phyloP scores from a whole-genome alignment of 2,113 vertebrate species.

The Piaya cayana region DNA sequence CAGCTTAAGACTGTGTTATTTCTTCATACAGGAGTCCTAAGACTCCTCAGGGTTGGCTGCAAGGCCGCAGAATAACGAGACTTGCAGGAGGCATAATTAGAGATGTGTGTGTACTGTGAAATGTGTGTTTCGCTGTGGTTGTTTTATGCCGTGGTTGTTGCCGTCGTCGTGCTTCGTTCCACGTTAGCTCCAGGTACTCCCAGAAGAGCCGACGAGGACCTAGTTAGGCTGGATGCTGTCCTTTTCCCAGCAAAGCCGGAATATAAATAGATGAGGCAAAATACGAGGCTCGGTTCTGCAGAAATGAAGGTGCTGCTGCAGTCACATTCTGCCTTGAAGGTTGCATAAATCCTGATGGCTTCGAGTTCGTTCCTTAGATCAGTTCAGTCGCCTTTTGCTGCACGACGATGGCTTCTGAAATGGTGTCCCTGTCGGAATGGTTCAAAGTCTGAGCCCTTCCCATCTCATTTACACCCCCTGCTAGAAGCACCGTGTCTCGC shows the following conservation, averaged over 20 bases:
- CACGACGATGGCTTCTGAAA: neutral
- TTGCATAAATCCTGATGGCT: neutral
- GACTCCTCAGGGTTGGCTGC: neutral
- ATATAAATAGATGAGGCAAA: neutral
- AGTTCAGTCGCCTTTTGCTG: neutral
- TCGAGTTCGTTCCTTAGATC: neutral
- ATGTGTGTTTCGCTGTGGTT: neutral
- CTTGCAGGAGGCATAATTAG: neutral
- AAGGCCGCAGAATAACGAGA: neutral
- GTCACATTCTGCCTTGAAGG: neutral
- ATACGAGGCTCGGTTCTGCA: neutral
- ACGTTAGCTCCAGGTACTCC: neutral
- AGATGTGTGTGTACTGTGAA: accelerated
- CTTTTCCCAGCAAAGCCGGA: neutral
- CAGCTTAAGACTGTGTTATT: too few species aligned
- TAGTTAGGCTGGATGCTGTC: neutral
- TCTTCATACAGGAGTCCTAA: neutral
- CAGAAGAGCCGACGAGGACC: neutral
- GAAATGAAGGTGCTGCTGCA: neutral
- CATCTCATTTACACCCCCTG: neutral
- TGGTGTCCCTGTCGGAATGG: neutral
- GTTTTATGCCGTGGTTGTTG: neutral
- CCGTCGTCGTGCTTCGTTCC: neutral
- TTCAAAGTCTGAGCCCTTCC: neutral
- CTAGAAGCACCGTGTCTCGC: neutral